Evolutionary conservation across 1,140 invertebrate genomes (phyloP).

Genomic region (Drosophila trapezifrons): DNA sequence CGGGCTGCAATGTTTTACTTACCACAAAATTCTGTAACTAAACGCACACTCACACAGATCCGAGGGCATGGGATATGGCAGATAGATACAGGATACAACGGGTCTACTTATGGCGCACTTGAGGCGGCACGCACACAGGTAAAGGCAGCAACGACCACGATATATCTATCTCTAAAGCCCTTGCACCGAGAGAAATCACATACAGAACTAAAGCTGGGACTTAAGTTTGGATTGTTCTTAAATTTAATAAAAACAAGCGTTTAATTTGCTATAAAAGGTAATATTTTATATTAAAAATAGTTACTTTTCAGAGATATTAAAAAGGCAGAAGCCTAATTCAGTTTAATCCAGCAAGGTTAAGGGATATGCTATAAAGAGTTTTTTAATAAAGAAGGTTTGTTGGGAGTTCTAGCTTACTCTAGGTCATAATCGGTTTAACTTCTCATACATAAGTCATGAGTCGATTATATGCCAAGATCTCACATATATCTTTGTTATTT

Average conservation of each 20-base stretch:
- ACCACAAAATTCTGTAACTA: constrained; percentile 80
- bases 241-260: too few species aligned
- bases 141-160: constrained; percentile 20
- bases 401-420: too few species aligned
- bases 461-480: too few species aligned
- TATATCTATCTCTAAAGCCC: constrained; percentile 3
- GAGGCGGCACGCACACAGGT: constrained; percentile 55
- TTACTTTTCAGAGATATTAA: not conserved
- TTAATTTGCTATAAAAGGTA: not conserved
- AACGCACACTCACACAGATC: constrained; percentile 41
- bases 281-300: not conserved
- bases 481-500: too few species aligned
- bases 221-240: not conserved
- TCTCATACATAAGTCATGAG: too few species aligned
- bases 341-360: not conserved
- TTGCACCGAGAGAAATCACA: not conserved
- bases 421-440: too few species aligned
- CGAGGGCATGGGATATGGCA: constrained; percentile 9
- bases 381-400: too few species aligned
- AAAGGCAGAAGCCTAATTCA: too few species aligned
- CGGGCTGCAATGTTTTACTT: constrained; percentile 74
- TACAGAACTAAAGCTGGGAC: not conserved
- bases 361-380: not conserved
- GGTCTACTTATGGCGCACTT: constrained; percentile 70
- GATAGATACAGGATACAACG: constrained; percentile 57